These are phyloP conservation scores for Eurosta solidaginis DNA, from an alignment of 1,140 invertebrate species.

Conservation along the genomic window DNA sequence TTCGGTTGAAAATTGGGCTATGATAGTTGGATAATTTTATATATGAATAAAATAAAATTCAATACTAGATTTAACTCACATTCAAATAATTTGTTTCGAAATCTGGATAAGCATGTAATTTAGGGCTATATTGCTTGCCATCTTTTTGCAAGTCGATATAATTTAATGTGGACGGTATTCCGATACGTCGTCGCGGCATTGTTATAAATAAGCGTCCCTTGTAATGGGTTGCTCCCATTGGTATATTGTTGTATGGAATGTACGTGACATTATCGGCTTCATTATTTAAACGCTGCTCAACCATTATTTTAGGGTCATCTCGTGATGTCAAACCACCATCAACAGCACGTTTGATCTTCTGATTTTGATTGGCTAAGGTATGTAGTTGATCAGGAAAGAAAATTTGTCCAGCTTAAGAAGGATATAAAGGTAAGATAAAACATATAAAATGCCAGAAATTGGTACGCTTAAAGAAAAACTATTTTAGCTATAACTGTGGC, in stretches of 20 bases:
- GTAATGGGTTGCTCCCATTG: slow-evolving; percentile 71
- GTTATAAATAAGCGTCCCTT: slow-evolving; percentile 73
- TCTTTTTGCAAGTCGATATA: slow-evolving; percentile 64
- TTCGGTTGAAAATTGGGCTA: slow-evolving; percentile 18
- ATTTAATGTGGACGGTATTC: slow-evolving; percentile 73
- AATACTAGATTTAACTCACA: slow-evolving; percentile 44
- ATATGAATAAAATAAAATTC: background rate
- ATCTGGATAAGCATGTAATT: slow-evolving; percentile 69
- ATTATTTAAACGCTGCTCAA: background rate
- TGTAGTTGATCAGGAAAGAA: background rate
- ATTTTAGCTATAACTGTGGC: too few species aligned
- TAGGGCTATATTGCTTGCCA: slow-evolving; percentile 60
- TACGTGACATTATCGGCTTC: slow-evolving; percentile 37
- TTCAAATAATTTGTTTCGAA: slow-evolving; percentile 64
- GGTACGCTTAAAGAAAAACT: too few species aligned
- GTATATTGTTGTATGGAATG: slow-evolving; percentile 70
- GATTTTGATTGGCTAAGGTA: background rate
- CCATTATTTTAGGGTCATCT: background rate
- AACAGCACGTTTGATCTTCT: background rate
- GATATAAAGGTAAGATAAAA: too few species aligned
- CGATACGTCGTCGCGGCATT: slow-evolving; percentile 68
- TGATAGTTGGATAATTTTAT: background rate
- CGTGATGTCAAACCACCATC: background rate
- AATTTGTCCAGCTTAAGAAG: background rate
- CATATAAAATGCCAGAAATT: too few species aligned